Percentiles rank a stretch among this genome's conserved stretches.
Evolutionary conservation across 2,113 vertebrate genomes (phyloP).

Genomic region (Gopherus evgoodei): DNA sequence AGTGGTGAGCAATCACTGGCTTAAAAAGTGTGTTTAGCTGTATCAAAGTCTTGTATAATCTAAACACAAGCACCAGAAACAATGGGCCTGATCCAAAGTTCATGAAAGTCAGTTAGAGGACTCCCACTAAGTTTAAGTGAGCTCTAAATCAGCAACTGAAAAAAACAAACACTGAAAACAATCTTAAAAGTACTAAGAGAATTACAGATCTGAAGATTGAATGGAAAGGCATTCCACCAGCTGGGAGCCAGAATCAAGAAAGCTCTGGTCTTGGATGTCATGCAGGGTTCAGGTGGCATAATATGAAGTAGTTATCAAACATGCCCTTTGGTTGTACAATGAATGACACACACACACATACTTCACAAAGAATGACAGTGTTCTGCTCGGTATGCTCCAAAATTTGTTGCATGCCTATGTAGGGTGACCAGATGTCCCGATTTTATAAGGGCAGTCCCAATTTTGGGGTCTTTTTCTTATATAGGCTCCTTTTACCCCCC

Average conservation of each 20-base stretch:
- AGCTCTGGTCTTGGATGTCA: neutral
- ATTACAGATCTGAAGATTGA: neutral
- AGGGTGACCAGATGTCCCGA: too few relatives aligned
- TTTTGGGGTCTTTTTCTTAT: too few relatives aligned
- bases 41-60: accelerated
- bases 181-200: neutral
- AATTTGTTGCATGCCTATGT: neutral
- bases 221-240: neutral
- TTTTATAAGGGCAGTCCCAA: too few relatives aligned
- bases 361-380: neutral
- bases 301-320: neutral
- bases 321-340: neutral
- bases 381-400: neutral
- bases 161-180: neutral
- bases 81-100: neutral
- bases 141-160: neutral
- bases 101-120: neutral
- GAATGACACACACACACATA: neutral
- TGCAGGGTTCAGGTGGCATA: neutral
- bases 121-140: neutral
- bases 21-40: neutral
- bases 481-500: too few relatives aligned
- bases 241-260: neutral
- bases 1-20: neutral
- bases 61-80: neutral